A percentile compares a stretch with the other conserved stretches of the same genome.
Conservation (phyloP, 2,797 vertebrate species). For the Masticophis lateralis region DNA sequence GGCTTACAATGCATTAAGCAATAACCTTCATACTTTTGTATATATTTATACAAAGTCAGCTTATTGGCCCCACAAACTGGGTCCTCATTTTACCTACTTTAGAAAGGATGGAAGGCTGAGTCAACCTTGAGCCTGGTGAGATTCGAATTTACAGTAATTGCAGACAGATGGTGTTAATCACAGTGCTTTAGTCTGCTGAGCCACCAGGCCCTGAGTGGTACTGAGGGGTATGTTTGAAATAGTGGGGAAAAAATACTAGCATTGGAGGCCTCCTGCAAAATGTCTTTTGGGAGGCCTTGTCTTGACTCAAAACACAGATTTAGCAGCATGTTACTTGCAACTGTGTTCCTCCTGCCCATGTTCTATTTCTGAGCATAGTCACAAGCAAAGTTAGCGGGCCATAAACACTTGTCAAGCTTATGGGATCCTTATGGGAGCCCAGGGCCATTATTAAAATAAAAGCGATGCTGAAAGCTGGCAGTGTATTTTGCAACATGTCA, state of each 20-base stretch:
- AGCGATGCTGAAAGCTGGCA: not conserved
- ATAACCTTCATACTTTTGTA: no score
- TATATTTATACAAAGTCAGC: no score
- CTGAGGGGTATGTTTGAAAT: not conserved
- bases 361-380: not conserved
- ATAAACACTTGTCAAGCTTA: not conserved
- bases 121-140: no score
- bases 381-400: not conserved
- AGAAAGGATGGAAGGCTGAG: no score
- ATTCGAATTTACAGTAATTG: no score
- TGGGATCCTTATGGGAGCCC: not conserved
- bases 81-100: no score
- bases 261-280: not conserved
- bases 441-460: not conserved
- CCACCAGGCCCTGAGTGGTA: not conserved
- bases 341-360: not conserved
- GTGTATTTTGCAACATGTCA: not conserved
- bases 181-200: no score
- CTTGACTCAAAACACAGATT: not conserved
- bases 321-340: not conserved
- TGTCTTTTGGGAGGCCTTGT: not conserved
- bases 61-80: no score
- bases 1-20: no score
- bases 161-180: no score
- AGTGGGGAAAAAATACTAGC: not conserved